Evolutionary conservation across 2,797 vertebrate genomes (phyloP).

Genomic region (Cossypha polioptera): DNA sequence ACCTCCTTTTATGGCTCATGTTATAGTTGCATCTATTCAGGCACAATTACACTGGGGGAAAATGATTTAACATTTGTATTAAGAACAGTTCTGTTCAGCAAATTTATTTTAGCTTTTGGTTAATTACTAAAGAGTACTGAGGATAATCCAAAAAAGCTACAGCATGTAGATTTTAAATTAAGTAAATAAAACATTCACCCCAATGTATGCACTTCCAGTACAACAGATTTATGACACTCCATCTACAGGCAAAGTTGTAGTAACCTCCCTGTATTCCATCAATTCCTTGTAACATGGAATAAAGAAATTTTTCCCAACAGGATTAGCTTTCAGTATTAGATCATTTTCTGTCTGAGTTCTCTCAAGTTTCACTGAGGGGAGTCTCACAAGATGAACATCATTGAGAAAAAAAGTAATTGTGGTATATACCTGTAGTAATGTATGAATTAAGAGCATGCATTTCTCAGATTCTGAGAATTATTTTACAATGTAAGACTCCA

Average conservation of each 20-base stretch:
- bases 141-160: not conserved
- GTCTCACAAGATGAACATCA: not conserved
- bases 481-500: not conserved
- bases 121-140: constrained; percentile 67
- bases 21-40: constrained; percentile 65
- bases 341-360: not conserved
- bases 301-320: not conserved
- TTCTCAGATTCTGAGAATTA: not conserved
- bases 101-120: constrained; percentile 64
- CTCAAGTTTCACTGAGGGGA: not conserved
- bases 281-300: not conserved
- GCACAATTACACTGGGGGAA: constrained; percentile 54
- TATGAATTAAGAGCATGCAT: not conserved
- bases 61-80: constrained; percentile 67
- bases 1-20: constrained; percentile 70
- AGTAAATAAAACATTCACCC: constrained; percentile 45
- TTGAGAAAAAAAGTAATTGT: accelerated
- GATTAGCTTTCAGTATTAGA: not conserved
- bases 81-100: constrained; percentile 55
- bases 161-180: constrained; percentile 9
- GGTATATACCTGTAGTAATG: not conserved
- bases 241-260: not conserved
- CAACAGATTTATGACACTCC: not conserved
- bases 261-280: not conserved
- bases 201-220: not conserved